Percentiles rank a stretch among this genome's conserved stretches.
These are phyloP conservation scores for Malthinus flaveolus DNA, from an alignment of 2,888 invertebrate genomes.

Conservation along the genomic window DNA sequence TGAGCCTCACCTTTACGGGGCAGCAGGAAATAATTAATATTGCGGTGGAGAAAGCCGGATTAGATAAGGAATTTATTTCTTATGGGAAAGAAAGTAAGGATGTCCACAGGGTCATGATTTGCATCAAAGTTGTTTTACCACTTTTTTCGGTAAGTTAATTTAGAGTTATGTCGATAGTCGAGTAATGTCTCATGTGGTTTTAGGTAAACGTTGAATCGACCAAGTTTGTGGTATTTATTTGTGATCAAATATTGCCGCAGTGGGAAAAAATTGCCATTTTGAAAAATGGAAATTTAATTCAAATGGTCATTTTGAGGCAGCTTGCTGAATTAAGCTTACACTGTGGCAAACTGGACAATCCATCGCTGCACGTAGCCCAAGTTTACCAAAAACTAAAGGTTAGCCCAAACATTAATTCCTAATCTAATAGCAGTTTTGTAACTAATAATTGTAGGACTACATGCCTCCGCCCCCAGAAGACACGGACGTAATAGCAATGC, in stretches of 20 bases:
- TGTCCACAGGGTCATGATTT: constrained; percentile 79
- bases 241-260: constrained; percentile 79
- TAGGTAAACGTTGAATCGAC: constrained; percentile 86
- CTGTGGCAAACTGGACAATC: constrained; percentile 76
- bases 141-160: constrained; percentile 79
- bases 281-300: constrained; percentile 65
- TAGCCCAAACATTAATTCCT: constrained; percentile 76
- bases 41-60: constrained; percentile 83
- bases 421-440: neutral
- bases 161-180: neutral
- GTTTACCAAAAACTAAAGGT: constrained; percentile 81
- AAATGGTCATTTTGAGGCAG: constrained; percentile 81
- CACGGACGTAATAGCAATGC: constrained; percentile 64
- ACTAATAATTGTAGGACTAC: constrained; percentile 65
- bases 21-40: constrained; percentile 87
- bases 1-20: constrained; percentile 80
- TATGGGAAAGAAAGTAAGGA: constrained; percentile 69
- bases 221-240: constrained; percentile 81
- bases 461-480: constrained; percentile 86
- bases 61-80: constrained; percentile 65
- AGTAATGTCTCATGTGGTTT: constrained; percentile 33
- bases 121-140: constrained; percentile 82
- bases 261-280: constrained; percentile 67
- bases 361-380: constrained; percentile 72
- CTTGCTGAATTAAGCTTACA: constrained; percentile 83